Base-by-base conservation (phyloP, 2,113 vertebrate species). In the Dasyornis broadbenti region DNA sequence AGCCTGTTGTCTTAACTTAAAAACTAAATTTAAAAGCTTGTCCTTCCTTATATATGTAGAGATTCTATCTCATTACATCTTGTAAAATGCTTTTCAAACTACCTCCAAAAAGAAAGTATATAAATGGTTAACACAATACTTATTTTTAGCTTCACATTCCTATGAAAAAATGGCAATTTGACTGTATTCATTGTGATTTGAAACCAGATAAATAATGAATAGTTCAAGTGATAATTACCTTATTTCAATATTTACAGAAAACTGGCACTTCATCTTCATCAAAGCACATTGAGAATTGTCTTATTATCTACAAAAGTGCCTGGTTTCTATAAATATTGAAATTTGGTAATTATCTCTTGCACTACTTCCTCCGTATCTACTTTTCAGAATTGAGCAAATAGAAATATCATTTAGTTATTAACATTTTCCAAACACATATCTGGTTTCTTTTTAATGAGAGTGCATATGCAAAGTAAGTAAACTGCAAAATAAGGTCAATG, bases 201-300 rank as follows among this genome's bases (percentile, higher is more conserved):
- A 97, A 98, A 96, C 33, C 69, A 93, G 86, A 97, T 96, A 97
- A 97, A 97, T 96, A 96, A 97, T 93, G 92, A 97, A 95, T 93
- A 94, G 94, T 95, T 94, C 79, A 94, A 94, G 83, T 37, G 89
- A 97, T 97, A 97, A 97, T 96, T 94, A 94, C 69, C 72, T 97
- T 95, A 94, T 97, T 97, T 98, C 94, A 97, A 96, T 97, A 97
- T 98, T 97, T 98, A 96, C 97, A 97, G 93, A 97, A 97, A 97
- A 94, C 70, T 85, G 69, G 72, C 84, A 97, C 95, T 98, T 96
- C 79, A 92, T 95, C 97, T 84, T 94, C 92, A 97, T 97, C 97
- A 98, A 95, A 97, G 84, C 70, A 96, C 42, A 91, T 52, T 81
- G 82, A 93, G 73, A 97, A 96, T 95, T 96, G 69, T 96, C 66